Conservation (phyloP, 2,888 invertebrate species). For the Meteorus cinctellus region DNA sequence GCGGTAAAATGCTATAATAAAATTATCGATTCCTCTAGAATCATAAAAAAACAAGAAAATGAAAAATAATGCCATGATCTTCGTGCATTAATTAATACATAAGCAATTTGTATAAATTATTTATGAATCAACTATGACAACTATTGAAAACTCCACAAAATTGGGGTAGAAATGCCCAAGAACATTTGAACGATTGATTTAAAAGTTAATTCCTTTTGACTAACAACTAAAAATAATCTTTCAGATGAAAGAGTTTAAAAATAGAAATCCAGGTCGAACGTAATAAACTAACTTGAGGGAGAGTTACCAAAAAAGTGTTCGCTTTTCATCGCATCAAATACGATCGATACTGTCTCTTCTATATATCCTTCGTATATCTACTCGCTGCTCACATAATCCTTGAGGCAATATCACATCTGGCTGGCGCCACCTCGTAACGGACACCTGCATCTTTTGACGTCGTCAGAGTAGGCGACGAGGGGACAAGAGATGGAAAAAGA, state of each 20-base stretch:
- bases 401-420: slow-evolving; percentile 62
- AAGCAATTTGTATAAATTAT: too few species aligned
- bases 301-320: slow-evolving; percentile 37
- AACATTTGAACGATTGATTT: too few species aligned
- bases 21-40: too few species aligned
- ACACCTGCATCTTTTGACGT: slow-evolving; percentile 56
- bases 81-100: too few species aligned
- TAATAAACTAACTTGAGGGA: slow-evolving; percentile 55
- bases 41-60: too few species aligned
- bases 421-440: slow-evolving; percentile 62
- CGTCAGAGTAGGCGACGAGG: background rate
- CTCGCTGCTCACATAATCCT: slow-evolving; percentile 58
- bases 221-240: background rate
- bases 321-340: slow-evolving; percentile 58
- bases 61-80: too few species aligned
- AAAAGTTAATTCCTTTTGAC: too few species aligned
- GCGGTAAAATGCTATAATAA: background rate
- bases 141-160: too few species aligned
- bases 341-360: slow-evolving; percentile 59
- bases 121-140: too few species aligned
- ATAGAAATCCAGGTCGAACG: slow-evolving; percentile 48
- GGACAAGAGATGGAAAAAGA: background rate
- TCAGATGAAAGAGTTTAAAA: background rate
- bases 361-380: slow-evolving; percentile 52
- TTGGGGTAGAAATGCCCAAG: too few species aligned